phyloP scores from a whole-genome alignment of 2,888 invertebrate genomes.

The Drosophila sordidula region DNA sequence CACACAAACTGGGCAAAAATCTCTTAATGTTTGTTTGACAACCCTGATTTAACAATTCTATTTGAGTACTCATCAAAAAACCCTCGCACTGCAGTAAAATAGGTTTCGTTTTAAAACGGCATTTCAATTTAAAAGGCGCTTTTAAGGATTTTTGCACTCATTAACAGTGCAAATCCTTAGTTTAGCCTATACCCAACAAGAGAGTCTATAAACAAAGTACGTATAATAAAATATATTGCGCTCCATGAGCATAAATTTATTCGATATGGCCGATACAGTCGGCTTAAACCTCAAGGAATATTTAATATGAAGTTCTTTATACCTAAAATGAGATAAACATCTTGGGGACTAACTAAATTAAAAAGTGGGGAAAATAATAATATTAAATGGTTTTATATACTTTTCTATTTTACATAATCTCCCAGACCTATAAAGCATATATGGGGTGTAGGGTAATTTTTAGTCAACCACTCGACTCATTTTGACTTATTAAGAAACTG shows the following conservation, averaged over 20 bases:
- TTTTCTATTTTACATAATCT: too few species aligned
- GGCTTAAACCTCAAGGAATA: too few species aligned
- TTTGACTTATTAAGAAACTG: not conserved
- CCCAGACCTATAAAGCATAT: not conserved
- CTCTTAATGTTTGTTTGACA: not conserved
- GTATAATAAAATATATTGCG: too few species aligned
- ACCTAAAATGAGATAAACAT: too few species aligned
- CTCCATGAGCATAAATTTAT: too few species aligned
- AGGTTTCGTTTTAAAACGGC: not conserved
- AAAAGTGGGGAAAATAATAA: too few species aligned
- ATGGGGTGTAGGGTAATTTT: not conserved
- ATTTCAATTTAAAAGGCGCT: conserved; percentile 9
- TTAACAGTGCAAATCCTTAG: conserved; percentile 3
- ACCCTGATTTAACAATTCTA: not conserved
- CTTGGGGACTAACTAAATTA: too few species aligned
- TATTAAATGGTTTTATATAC: too few species aligned
- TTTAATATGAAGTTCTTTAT: too few species aligned
- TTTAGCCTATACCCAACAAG: not conserved
- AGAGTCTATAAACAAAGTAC: too few species aligned
- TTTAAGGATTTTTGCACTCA: not conserved
- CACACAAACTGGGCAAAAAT: too few species aligned
- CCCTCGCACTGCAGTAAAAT: conserved; percentile 2
- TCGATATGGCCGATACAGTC: too few species aligned
- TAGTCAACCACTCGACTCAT: not conserved
- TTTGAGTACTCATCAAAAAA: not conserved